Evolutionary conservation across 2,888 invertebrate genomes (phyloP), one percentile per base, ranked within the genome.

Genomic region (Minunthozetes semirufus): DNA sequence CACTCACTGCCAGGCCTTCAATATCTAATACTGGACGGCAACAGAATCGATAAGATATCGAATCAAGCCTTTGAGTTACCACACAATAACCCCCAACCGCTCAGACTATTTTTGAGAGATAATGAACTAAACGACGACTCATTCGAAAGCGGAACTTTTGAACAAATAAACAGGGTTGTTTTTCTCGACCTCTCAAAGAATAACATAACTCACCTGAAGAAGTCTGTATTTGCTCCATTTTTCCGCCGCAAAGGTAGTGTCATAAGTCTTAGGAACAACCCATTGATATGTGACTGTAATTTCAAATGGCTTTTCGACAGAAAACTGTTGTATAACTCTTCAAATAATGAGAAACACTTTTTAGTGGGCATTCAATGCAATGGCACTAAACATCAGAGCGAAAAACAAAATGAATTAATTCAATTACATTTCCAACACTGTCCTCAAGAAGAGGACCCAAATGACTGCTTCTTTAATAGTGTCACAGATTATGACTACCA

Each of bases 231-330:
- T 17, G 61, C 22, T 15, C 50, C 56, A 11, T 6, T 75, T 3
- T 61, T 72, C n/a, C 53, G 75, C 17, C 59, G 61, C 11, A 72
- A 42, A 1, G 50, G 71, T 2, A 29, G 50, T 8, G n/a, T 72
- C 38, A 22, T 70, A 17, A 48, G 22, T 25, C 27, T 75, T 0
- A 15, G 27, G 22, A 8, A n/a, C 29, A 75, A 75, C 33, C 75
- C 75, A n/a, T 27, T 75, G 29, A n/a, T 50, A 56, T 75, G 75
- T 59, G 75, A 75, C 42, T 75, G 75, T 71, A 19, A 63, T 22
- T 72, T 75, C 59, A 71, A 72, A 50, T 75, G 75, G 75, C 59
- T 75, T 15, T 61, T 19, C 22, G 72, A 75, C 15, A 38, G 56
- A 50, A 27, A 25, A 46, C 38, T 75, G 2, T 19, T 75, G 25